Percentiles rank a stretch among this genome's conserved stretches.
Conservation (phyloP, 2,888 invertebrate genomes). For the Cancer borealis region DNA sequence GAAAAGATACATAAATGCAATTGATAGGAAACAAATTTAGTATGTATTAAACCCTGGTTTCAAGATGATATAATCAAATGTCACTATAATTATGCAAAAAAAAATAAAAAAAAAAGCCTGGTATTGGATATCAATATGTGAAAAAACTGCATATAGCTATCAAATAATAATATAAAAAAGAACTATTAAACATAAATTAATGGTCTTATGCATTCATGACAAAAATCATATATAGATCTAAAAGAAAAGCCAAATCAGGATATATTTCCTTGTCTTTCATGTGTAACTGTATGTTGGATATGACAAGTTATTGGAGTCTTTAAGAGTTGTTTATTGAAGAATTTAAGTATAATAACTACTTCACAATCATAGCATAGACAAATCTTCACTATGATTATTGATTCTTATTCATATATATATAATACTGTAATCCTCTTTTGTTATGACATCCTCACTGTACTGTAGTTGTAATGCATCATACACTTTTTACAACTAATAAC, state of each 20-base stretch:
- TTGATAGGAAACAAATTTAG: background rate
- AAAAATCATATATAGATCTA: too few species aligned
- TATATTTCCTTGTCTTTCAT: background rate
- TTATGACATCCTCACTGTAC: background rate
- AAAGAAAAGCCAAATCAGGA: too few species aligned
- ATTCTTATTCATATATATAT: too few species aligned
- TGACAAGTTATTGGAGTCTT: background rate
- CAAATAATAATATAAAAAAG: too few species aligned
- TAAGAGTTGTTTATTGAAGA: background rate
- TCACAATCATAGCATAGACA: background rate
- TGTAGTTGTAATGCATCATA: background rate
- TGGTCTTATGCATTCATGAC: too few species aligned
- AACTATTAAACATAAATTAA: too few species aligned
- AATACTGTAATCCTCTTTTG: background rate
- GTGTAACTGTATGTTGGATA: background rate
- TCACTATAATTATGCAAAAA: background rate
- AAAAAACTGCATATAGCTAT: too few species aligned
- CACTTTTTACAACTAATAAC: background rate
- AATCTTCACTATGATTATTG: background rate
- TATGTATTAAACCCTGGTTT: background rate
- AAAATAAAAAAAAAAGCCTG: background rate
- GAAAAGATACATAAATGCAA: background rate
- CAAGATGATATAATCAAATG: background rate
- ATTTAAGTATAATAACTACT: background rate
- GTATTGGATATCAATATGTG: background rate